phyloP scores from a whole-genome alignment of 2,888 invertebrate genomes.

The Margaritifera margaritifera region DNA sequence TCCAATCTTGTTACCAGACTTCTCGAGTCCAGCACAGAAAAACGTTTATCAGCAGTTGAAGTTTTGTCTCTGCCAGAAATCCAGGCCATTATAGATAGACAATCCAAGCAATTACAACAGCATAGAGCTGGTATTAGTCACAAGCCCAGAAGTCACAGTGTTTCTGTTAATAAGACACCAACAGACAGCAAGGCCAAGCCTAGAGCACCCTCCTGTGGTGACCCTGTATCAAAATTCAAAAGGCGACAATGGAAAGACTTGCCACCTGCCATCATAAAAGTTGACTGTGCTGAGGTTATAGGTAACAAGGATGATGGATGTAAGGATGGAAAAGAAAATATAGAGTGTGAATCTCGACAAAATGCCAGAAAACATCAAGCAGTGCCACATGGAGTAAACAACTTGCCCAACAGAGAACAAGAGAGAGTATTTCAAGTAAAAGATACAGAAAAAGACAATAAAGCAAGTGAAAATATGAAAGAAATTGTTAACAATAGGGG shows the following conservation, averaged over 20 bases:
- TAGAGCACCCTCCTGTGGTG: background rate
- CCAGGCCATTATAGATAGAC: conserved; percentile 16
- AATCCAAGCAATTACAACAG: conserved; percentile 7
- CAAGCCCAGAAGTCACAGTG: conserved; percentile 12
- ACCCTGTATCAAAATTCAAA: too few species aligned
- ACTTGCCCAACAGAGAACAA: too few species aligned
- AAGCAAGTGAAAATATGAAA: too few species aligned
- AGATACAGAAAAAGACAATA: too few species aligned
- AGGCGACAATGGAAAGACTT: too few species aligned
- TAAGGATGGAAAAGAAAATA: conserved; percentile 9
- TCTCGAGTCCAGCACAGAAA: conserved; percentile 49
- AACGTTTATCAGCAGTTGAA: conserved; percentile 55
- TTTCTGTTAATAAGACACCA: background rate
- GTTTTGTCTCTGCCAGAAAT: conserved; percentile 48
- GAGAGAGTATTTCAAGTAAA: too few species aligned
- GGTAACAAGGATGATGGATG: too few species aligned
- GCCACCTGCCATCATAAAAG: too few species aligned
- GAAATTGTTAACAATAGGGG: too few species aligned
- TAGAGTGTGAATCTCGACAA: background rate
- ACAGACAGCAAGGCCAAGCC: background rate
- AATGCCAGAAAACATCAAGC: too few species aligned
- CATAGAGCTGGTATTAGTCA: conserved; percentile 14
- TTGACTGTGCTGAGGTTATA: too few species aligned
- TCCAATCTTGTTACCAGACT: conserved; percentile 49
- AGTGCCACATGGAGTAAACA: too few species aligned